phyloP scores from a whole-genome alignment of 2,113 vertebrate genomes.

The Tricholaema leucomelas region DNA sequence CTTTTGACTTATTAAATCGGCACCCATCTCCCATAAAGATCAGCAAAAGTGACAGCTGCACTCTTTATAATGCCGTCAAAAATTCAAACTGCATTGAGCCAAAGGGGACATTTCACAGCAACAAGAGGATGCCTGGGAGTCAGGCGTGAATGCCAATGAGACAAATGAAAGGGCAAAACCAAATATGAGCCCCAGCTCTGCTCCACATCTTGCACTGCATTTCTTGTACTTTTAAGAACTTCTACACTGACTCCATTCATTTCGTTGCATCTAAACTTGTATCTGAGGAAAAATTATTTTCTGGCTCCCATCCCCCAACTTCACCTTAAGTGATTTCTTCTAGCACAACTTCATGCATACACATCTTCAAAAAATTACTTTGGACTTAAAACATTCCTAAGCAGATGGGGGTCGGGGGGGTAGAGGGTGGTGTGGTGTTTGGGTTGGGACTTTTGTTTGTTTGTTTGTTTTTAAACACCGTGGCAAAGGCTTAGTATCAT shows the following conservation, averaged over 20 bases:
- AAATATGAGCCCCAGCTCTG: conserved; percentile 26
- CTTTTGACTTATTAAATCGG: conserved; percentile 57
- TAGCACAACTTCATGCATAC: not conserved
- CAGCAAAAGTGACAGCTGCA: conserved; percentile 68
- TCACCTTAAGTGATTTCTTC: not conserved
- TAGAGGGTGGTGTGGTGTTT: not conserved
- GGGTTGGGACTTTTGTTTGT: not conserved
- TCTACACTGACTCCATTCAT: not conserved
- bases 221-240: not conserved
- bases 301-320: not conserved
- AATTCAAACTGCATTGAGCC: conserved; percentile 60
- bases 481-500: not conserved
- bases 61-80: conserved; percentile 60
- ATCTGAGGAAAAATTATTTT: not conserved
- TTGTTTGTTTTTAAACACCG: not conserved
- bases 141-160: conserved; percentile 67
- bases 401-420: not conserved
- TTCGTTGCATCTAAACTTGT: not conserved
- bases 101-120: conserved; percentile 63
- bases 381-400: not conserved
- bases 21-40: conserved; percentile 56
- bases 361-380: not conserved
- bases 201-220: not conserved
- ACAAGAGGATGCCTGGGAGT: conserved; percentile 56
- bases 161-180: conserved; percentile 63